A percentile compares a stretch with the other conserved stretches of the same genome.
Conservation (phyloP, 2,797 vertebrate species). For the Zalophus californianus region DNA sequence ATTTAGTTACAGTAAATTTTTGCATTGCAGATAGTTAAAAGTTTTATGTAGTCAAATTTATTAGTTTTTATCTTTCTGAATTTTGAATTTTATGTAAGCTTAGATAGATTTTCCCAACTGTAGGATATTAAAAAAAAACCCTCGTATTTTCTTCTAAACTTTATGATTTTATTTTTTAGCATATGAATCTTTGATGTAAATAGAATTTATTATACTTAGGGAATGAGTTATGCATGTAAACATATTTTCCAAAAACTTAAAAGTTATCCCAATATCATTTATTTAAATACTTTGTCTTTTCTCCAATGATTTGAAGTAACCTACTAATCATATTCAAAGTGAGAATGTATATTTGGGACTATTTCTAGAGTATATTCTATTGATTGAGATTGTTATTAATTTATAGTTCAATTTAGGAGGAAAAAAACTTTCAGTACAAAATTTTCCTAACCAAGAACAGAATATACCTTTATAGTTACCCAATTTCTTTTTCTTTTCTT, state of each 20-base stretch:
- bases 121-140: not conserved
- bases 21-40: not conserved
- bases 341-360: not conserved
- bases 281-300: not conserved
- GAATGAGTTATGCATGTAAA: not conserved
- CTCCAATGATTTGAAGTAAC: not conserved
- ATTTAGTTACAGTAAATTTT: slow-evolving; percentile 44
- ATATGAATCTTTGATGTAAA: slow-evolving; percentile 40
- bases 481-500: not conserved
- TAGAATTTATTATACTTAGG: slow-evolving; percentile 54
- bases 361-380: not conserved
- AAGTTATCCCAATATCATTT: not conserved
- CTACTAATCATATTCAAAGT: not conserved
- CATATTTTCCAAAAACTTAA: slow-evolving; percentile 10
- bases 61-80: slow-evolving; percentile 55
- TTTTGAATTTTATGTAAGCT: slow-evolving; percentile 60
- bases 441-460: not conserved
- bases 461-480: not conserved
- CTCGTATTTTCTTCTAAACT: slow-evolving; percentile 22
- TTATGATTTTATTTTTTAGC: slow-evolving; percentile 55
- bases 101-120: not conserved
- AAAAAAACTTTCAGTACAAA: not conserved
- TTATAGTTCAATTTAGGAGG: not conserved
- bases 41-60: slow-evolving; percentile 47
- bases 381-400: slow-evolving; percentile 1